These are phyloP conservation scores for Morone saxatilis DNA, from an alignment of 2,113 vertebrate species.

Conservation along the genomic window DNA sequence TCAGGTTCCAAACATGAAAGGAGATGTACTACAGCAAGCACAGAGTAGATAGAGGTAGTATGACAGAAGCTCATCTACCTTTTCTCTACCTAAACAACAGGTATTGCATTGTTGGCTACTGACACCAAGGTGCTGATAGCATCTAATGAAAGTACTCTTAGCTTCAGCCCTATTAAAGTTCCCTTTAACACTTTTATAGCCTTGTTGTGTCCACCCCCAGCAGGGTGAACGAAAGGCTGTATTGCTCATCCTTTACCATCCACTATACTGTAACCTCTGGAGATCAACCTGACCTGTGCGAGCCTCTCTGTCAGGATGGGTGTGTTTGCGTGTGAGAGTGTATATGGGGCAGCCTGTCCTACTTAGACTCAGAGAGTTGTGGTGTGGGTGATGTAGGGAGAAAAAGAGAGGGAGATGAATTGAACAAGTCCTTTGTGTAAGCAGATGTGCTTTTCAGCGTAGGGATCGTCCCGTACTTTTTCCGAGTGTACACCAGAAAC, in stretches of 20 bases:
- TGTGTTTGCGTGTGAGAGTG: slow-evolving; percentile 28
- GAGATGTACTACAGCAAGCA: not conserved
- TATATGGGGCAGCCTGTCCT: slow-evolving; percentile 76
- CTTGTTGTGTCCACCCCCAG: not conserved
- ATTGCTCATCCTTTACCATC: slow-evolving; percentile 3
- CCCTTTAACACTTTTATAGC: not conserved
- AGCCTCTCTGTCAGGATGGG: slow-evolving; percentile 23
- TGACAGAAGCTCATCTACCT: not conserved
- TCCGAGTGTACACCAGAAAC: not conserved
- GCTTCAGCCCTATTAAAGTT: not conserved
- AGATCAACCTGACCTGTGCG: slow-evolving; percentile 33
- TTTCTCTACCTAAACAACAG: not conserved
- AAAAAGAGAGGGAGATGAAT: not conserved
- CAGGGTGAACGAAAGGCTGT: not conserved
- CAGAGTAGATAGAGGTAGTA: not conserved
- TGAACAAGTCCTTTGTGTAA: not conserved
- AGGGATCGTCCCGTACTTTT: not conserved
- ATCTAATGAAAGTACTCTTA: not conserved
- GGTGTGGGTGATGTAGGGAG: not conserved
- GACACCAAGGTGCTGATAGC: no score
- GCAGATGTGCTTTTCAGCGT: slow-evolving; percentile 52
- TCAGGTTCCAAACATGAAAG: not conserved
- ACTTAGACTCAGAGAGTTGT: slow-evolving; percentile 48
- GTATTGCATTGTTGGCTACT: no score
- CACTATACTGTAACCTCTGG: slow-evolving; percentile 9